Evolutionary conservation across 2,888 invertebrate species (phyloP).

Genomic region (Flexamia atlantica): DNA sequence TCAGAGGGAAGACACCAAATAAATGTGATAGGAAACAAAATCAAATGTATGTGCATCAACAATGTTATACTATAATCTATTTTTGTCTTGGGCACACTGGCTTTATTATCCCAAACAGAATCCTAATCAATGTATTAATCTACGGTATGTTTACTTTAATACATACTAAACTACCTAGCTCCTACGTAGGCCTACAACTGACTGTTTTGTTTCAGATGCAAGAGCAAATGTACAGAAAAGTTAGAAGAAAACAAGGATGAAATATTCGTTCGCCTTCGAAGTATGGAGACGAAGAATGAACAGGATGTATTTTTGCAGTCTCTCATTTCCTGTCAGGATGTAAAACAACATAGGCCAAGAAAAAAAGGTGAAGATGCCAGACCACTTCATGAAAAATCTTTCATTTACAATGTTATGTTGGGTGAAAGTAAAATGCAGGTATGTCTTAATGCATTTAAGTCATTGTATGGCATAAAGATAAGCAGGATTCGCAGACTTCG

Average conservation of each 20-base stretch:
- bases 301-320: constrained; percentile 44
- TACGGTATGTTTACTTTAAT: too few relatives aligned
- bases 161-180: too few relatives aligned
- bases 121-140: too few relatives aligned
- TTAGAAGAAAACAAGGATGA: constrained; percentile 27
- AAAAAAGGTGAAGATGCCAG: constrained; percentile 35
- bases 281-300: constrained; percentile 43
- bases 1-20: too few relatives aligned
- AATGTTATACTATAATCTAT: too few relatives aligned
- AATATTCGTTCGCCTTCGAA: constrained; percentile 14
- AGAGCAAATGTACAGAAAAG: constrained; percentile 32
- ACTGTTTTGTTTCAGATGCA: constrained; percentile 27
- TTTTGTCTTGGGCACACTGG: too few relatives aligned
- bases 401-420: constrained; percentile 44
- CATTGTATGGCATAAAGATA: constrained; percentile 52
- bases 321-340: constrained; percentile 15
- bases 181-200: too few relatives aligned
- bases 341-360: constrained; percentile 33
- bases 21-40: too few relatives aligned
- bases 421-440: constrained; percentile 48
- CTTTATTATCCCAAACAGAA: too few relatives aligned
- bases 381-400: constrained; percentile 27
- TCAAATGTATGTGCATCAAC: too few relatives aligned
- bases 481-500: constrained; percentile 49
- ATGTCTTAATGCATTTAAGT: constrained; percentile 56